Base-by-base conservation (phyloP, 2,797 vertebrate species). In the Mastacembelus armatus region DNA sequence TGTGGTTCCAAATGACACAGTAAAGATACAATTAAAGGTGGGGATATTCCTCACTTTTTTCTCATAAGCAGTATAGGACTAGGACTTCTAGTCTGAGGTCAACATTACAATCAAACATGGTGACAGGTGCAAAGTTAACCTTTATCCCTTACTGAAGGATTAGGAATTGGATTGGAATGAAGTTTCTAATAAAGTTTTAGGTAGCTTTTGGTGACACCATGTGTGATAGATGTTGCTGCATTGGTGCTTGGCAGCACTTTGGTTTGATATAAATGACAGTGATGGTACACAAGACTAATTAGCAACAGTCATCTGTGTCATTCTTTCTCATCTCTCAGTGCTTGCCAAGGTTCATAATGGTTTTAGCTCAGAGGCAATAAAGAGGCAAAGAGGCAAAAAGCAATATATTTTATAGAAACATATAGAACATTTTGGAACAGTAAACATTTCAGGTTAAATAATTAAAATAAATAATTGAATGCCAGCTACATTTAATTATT, bases 31-130 rank as follows among this genome's bases (percentile, higher is more conserved):
- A 27, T 48, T n/a, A 10, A 57, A 59, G 12, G 39, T 2, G n/a
- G 21, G 38, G 27, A 44, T 11, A 19, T 52, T 42, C 33, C n/a
- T n/a, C n/a, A n/a, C n/a, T n/a, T n/a, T n/a, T n/a, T n/a, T n/a
- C n/a, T n/a, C n/a, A n/a, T n/a, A n/a, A n/a, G n/a, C n/a, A 64
- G 42, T 77, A 66, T 29, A 44, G 57, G 57, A 51, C 52, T 67
- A 59, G 33, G 43, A 38, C 14, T 19, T 39, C 40, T 4, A 18
- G 16, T 24, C 55, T 42, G 18, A 44, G 56, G 61, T 43, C 49
- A 39, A 44, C 38, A 50, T 65, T 38, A 42, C 32, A 54, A 42
- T 55, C 21, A 58, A 64, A 16, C 9, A 36, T 33, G 18, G 43
- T 6, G 27, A 30, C 26, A 58, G 14, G 27, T 19, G 24, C 22